phyloP scores from a whole-genome alignment of 2,797 vertebrate species.

The Rhinogobio ventralis region DNA sequence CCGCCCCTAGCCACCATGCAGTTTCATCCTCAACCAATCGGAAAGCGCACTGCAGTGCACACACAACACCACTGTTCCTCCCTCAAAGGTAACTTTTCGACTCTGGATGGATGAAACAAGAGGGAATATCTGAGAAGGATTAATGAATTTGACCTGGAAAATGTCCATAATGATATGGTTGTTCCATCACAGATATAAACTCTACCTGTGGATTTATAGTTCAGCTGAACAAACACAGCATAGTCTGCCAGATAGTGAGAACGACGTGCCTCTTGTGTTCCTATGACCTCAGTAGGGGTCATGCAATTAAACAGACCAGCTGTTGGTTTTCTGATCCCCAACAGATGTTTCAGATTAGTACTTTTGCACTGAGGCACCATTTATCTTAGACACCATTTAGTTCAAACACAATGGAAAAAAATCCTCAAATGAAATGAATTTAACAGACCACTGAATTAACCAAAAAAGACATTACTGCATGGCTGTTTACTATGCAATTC shows the following conservation, averaged over 20 bases:
- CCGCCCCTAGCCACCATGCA: conserved; percentile 46
- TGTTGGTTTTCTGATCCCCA: background rate
- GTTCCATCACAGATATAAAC: background rate
- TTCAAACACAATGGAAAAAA: background rate
- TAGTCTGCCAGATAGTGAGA: background rate
- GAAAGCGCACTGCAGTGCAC: conserved; percentile 42
- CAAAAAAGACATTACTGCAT: background rate
- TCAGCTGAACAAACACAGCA: conserved; percentile 9
- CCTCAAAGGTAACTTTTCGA: conserved; percentile 43
- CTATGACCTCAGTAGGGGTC: conserved; percentile 2
- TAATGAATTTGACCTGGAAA: conserved; percentile 38
- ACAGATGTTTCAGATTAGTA: conserved; percentile 19
- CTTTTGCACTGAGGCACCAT: background rate
- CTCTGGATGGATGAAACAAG: conserved; percentile 1
- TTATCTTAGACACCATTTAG: background rate
- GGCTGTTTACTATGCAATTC: background rate
- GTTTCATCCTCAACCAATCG: conserved; percentile 67
- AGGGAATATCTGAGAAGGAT: conserved; percentile 4
- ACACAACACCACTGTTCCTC: background rate
- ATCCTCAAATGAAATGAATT: background rate
- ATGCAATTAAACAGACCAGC: conserved; percentile 3
- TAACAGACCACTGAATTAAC: background rate
- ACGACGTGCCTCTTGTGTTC: background rate
- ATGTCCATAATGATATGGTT: background rate
- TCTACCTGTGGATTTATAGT: conserved; percentile 12